Base-by-base conservation (phyloP, 2,888 invertebrate genomes). In the Chrysotoxum bicinctum region DNA sequence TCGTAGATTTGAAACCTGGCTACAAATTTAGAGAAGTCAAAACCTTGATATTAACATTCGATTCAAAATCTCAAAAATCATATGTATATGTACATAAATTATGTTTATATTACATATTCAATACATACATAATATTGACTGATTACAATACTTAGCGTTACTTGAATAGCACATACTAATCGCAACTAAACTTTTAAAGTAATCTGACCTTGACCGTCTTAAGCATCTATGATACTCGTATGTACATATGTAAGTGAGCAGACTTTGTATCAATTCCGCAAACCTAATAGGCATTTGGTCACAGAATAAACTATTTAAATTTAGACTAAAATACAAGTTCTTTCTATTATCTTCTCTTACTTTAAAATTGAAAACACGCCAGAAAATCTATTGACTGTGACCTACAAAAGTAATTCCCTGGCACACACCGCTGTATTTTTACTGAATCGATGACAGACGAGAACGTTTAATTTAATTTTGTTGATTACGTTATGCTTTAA, bases 371-470 rank as follows among this genome's bases (percentile, higher is more conserved):
- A 73, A 64, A 69, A 19, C 10, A 5, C 10, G 85, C 85, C 85
- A 85, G 23, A 12, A 73, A 81, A 77, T 64, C 26, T 35, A 69
- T 77, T 81, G 85, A 77, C 76, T 77, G 81, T 85, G 85, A 81
- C 84, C 84, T 68, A 84, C 79, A 84, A 84, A 83, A 62, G 40
- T 10, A 60, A 60, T 35, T 43, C 60, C 45, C 37, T 3, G 23
- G 45, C 73, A 66, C 60, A 54, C 58, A 32, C 35, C 35, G 32
- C n/a, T 56, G 1, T 8, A 64, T 12, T 32, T 77, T 58, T 52
- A 37, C 35, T 35, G 32, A 66, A 50, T 45, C 64, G 16, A 58
- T n/a, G 43, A 60, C 10, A 62, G 30, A 68, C 23, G 26, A 19
- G 35, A 80, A 69, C 19, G 4, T 68, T 74, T 35, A 50, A 48